Evolutionary conservation across 2,888 invertebrate genomes (phyloP).

Genomic region (Nephrotoma flavescens): DNA sequence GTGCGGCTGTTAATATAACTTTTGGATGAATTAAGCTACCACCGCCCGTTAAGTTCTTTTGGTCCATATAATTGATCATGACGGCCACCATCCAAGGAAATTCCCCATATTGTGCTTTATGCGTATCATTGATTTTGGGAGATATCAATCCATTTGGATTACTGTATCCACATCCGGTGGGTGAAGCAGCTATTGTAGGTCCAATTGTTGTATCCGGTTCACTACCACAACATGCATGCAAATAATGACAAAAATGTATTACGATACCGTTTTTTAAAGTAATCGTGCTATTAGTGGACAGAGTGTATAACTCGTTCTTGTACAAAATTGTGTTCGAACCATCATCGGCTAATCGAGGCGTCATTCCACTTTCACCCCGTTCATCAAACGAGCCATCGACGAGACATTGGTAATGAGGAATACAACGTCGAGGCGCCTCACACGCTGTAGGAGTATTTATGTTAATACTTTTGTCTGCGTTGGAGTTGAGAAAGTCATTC

Average conservation of each 20-base stretch:
- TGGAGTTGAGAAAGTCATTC: too few relatives aligned
- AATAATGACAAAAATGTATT: neutral
- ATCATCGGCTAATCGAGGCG: too few relatives aligned
- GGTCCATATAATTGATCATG: neutral
- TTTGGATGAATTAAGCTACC: slow-evolving; percentile 29
- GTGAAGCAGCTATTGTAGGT: neutral
- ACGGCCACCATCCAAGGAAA: neutral
- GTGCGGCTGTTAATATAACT: slow-evolving; percentile 57
- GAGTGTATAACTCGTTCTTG: too few relatives aligned
- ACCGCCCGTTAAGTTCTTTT: slow-evolving; percentile 17
- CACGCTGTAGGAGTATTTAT: too few relatives aligned
- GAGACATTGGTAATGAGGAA: too few relatives aligned
- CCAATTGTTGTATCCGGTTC: neutral
- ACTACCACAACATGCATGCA: neutral
- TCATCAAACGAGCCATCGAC: too few relatives aligned
- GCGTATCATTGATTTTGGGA: neutral
- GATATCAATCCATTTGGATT: neutral
- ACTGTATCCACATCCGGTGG: neutral
- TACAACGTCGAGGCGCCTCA: too few relatives aligned
- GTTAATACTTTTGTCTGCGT: too few relatives aligned
- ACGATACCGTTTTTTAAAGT: too few relatives aligned
- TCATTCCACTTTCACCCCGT: too few relatives aligned
- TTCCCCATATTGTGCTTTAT: neutral
- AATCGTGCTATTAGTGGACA: too few relatives aligned
- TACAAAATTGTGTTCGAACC: too few relatives aligned